phyloP scores from a whole-genome alignment of 2,888 invertebrate species.

The Girardia tigrina region DNA sequence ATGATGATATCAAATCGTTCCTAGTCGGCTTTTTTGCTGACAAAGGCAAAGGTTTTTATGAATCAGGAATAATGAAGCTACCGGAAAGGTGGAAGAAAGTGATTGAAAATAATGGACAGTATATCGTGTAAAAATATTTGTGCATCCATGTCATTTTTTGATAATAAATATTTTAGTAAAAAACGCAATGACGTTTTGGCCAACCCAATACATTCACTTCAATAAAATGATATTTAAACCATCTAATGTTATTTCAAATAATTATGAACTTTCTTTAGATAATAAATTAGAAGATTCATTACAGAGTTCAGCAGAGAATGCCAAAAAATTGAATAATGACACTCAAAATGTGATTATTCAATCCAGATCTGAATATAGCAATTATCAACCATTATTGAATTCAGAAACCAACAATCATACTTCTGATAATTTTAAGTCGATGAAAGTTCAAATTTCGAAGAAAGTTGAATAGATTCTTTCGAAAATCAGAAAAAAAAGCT shows the following conservation, averaged over 20 bases:
- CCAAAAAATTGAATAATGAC: background rate
- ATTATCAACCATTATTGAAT: background rate
- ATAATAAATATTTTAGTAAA: too few species aligned
- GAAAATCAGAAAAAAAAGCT: constrained; percentile 7
- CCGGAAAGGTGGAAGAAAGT: too few species aligned
- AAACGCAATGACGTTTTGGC: too few species aligned
- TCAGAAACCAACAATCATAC: background rate
- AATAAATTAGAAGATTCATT: background rate
- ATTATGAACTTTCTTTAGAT: background rate
- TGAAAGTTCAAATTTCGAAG: background rate
- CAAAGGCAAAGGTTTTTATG: too few species aligned
- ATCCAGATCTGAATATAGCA: background rate
- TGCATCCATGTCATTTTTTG: too few species aligned
- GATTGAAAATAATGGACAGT: too few species aligned
- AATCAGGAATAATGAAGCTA: too few species aligned
- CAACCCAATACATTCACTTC: too few species aligned
- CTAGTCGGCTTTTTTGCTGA: too few species aligned
- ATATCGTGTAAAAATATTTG: too few species aligned
- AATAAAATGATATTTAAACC: background rate
- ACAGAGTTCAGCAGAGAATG: background rate
- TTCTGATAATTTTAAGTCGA: background rate
- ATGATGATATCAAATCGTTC: too few species aligned
- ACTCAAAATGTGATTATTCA: background rate
- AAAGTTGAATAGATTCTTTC: background rate
- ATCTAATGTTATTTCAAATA: background rate